Percentiles rank a stretch among this genome's conserved stretches.
Conservation (phyloP, 2,888 invertebrate species). For the Sclerodermus sp. region DNA sequence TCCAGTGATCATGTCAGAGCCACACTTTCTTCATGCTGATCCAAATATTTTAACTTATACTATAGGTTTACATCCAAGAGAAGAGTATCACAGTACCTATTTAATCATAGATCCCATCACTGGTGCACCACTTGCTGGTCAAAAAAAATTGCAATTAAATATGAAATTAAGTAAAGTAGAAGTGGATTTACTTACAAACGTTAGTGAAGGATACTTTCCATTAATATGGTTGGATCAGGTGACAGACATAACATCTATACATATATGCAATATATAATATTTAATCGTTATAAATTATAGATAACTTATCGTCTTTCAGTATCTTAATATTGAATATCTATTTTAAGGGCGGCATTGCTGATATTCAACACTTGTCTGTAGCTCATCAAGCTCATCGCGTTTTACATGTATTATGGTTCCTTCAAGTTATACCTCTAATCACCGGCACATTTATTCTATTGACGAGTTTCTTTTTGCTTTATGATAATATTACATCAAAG, state of each 20-base stretch:
- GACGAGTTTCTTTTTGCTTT: conserved; percentile 10
- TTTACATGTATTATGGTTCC: conserved; percentile 15
- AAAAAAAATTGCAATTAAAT: conserved; percentile 63
- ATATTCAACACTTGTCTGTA: conserved; percentile 1
- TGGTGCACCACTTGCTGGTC: conserved; percentile 61
- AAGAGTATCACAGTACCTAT: conserved; percentile 63
- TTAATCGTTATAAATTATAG: too few relatives aligned
- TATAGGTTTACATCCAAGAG: conserved; percentile 60
- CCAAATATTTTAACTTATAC: conserved; percentile 61
- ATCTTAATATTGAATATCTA: too few relatives aligned
- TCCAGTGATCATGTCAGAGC: conserved; percentile 67
- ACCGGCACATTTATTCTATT: conserved; percentile 27
- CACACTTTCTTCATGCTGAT: conserved; percentile 68
- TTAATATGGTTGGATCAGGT: conserved; percentile 67
- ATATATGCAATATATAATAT: too few relatives aligned
- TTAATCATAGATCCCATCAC: conserved; percentile 67
- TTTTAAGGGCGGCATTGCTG: conserved; percentile 15
- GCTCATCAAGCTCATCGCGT: conserved; percentile 22
- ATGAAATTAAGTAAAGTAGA: conserved; percentile 56
- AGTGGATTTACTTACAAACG: conserved; percentile 59
- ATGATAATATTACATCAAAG: too few relatives aligned
- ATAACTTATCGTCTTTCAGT: too few relatives aligned
- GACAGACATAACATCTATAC: too few relatives aligned
- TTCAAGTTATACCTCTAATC: conserved; percentile 19
- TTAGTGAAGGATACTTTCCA: conserved; percentile 64